Percentiles rank a stretch among this genome's conserved stretches.
Evolutionary conservation across 2,888 invertebrate species (phyloP).

Genomic region (Cephus sareptanus): DNA sequence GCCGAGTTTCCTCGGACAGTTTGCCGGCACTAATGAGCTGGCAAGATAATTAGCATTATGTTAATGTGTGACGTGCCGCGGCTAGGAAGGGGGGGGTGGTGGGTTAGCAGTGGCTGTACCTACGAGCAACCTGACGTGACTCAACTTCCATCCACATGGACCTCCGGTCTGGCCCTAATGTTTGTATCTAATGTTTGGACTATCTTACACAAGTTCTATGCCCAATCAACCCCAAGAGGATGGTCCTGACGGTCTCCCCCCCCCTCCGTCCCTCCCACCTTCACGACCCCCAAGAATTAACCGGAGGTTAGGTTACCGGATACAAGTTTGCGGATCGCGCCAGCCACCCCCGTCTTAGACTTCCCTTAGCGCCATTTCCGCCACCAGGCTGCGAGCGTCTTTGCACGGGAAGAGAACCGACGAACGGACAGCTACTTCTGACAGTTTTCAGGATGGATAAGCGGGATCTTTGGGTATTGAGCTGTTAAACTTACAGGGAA

Average conservation of each 20-base stretch:
- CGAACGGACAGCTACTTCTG: slow-evolving; percentile 19
- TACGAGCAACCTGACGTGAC: slow-evolving; percentile 48
- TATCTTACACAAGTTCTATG: slow-evolving; percentile 48
- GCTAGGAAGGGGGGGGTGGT: slow-evolving; percentile 18
- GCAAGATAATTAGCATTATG: slow-evolving; percentile 66
- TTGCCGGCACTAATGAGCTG: slow-evolving; percentile 64
- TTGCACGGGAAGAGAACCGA: slow-evolving; percentile 7
- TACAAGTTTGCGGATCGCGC: slow-evolving; percentile 18
- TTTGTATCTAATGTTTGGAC: slow-evolving; percentile 56
- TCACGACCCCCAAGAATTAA: slow-evolving; percentile 20
- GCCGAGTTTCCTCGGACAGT: slow-evolving; percentile 64
- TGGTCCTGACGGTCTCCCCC: slow-evolving; percentile 12
- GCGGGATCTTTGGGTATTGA: slow-evolving; percentile 14
- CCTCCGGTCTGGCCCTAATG: slow-evolving; percentile 38
- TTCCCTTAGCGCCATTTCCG: neutral
- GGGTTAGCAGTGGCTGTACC: slow-evolving; percentile 3
- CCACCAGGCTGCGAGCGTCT: neutral
- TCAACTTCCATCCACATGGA: slow-evolving; percentile 43
- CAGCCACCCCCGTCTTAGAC: no score
- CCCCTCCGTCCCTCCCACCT: neutral
- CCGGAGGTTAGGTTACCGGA: slow-evolving; percentile 22
- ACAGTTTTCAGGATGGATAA: slow-evolving; percentile 17
- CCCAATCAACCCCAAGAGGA: slow-evolving; percentile 11
- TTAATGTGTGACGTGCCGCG: slow-evolving; percentile 61
- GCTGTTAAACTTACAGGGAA: slow-evolving; percentile 8